Evolutionary conservation across 2,113 vertebrate genomes (phyloP), one percentile per base, ranked within the genome.

Genomic region (Antennarius striatus): DNA sequence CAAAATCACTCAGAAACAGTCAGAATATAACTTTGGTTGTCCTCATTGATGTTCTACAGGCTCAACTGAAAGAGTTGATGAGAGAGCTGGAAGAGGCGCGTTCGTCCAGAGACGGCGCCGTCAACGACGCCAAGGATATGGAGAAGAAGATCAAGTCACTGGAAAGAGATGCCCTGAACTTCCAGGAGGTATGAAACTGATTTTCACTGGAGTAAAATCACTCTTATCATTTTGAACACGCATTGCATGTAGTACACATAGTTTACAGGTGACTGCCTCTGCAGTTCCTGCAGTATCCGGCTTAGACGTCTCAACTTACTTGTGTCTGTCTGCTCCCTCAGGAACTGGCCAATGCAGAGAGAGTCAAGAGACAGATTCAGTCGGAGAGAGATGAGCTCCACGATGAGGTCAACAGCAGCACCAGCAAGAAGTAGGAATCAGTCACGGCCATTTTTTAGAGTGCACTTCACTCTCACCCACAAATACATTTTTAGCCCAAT

Each of bases 81-180:
- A 89, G 95, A 2, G 98, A 99, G 77, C 75, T 97, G 87, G 96
- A 99, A 0, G 96, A 98, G 16, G 92, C 95, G 0, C 94, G 96
- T 0, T 54, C 94, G 54, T 95, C 98, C 73, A 93, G 95, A 16
- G 97, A 99, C 51, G 96, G 98, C 73, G 95, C 94, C 46, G 88
- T 97, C 77, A 94, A 89, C 0, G 91, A 87, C 58, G 91, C 96
- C 77, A 98, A 95, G 90, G 98, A 99, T 88, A 95, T 93, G 0
- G 96, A 99, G 88, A 99, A 91, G 93, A 99, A 97, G 80, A 75
- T 98, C 49, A 99, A 99, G 89, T 83, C 86, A 83, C 92, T 98
- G 93, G 97, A 99, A 86, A 94, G 96, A 0, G 96, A 99, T 39
- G 91, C 93, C 90, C 93, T 98, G 14, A 96, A 95, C 0, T 81